Evolutionary conservation across 2,888 invertebrate genomes (phyloP), one percentile per base, ranked within the genome.

Genomic region (Troides helena): DNA sequence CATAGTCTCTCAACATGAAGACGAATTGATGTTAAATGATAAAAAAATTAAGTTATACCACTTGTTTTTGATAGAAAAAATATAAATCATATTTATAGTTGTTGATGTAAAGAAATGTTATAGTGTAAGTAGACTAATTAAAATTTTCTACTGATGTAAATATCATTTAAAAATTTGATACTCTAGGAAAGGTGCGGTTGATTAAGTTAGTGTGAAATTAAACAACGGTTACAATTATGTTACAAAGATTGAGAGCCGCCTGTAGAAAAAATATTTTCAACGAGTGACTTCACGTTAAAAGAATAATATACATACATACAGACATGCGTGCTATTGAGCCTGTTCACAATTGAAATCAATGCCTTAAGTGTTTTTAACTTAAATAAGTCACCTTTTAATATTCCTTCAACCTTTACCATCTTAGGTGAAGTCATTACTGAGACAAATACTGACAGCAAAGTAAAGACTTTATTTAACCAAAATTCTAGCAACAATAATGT

Each of bases 231-330:
- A 50, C 2, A 50, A 50, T 50, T 50, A 17, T 50, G 3, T n/a
- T n/a, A 57, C 57, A 57, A 21, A 5, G 10, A 21, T 10, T 65
- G 30, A 58, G 57, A 83, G 70, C 87, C 82, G 64, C 78, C 85
- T 87, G 85, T 85, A 81, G 74, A 50, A 21, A 30, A 70, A 72
- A 77, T 84, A 86, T 84, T 83, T 86, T 80, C 80, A 81, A 82
- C 82, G 83, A 82, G 81, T 88, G 86, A 86, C 80, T 86, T 88
- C 88, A 87, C 82, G 85, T 82, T 85, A 84, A 86, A 87, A 85
- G 85, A 85, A 87, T 85, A 87, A 74, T 74, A 76, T 74, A 71
- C 76, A 74, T 72, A 71, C 76, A 76, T 74, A 71, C 76, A 74
- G 71, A 71, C 76, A 74, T 72, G 72, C 65, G 69, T 67, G 69